Evolutionary conservation across 2,113 vertebrate species (phyloP).

Genomic region (Solea senegalensis): DNA sequence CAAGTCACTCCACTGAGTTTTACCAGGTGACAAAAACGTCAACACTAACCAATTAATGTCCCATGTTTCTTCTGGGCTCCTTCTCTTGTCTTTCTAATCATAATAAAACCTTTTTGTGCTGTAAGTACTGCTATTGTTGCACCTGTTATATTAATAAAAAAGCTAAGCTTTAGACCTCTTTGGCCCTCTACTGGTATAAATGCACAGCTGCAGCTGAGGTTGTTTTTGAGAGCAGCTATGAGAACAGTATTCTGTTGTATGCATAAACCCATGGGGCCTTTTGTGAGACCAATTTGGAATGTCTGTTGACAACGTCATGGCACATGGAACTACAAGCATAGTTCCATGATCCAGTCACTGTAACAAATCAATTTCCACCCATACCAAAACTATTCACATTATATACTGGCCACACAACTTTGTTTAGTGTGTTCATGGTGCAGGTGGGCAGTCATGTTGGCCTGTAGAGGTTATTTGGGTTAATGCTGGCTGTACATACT

Average conservation of each 20-base stretch:
- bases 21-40: too few species aligned
- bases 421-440: slow-evolving; percentile 4
- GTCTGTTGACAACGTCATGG: background rate
- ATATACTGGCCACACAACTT: background rate
- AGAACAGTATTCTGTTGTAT: background rate
- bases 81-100: too few species aligned
- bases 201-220: slow-evolving; percentile 21
- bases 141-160: too few species aligned
- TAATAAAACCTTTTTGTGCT: too few species aligned
- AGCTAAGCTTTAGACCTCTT: slow-evolving; percentile 8
- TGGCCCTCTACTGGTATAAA: slow-evolving; percentile 63
- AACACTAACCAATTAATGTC: too few species aligned
- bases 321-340: background rate
- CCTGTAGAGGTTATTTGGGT: slow-evolving; percentile 54
- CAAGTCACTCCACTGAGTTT: too few species aligned
- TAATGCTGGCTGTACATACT: slow-evolving; percentile 67
- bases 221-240: background rate
- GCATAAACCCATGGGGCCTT: background rate
- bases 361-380: background rate
- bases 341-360: background rate
- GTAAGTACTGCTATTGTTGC: too few species aligned
- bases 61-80: too few species aligned
- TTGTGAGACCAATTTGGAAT: slow-evolving; percentile 8
- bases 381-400: background rate
- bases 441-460: slow-evolving; percentile 24